Base-by-base conservation (phyloP, 1,140 invertebrate genomes). In the Cotesia typhae region DNA sequence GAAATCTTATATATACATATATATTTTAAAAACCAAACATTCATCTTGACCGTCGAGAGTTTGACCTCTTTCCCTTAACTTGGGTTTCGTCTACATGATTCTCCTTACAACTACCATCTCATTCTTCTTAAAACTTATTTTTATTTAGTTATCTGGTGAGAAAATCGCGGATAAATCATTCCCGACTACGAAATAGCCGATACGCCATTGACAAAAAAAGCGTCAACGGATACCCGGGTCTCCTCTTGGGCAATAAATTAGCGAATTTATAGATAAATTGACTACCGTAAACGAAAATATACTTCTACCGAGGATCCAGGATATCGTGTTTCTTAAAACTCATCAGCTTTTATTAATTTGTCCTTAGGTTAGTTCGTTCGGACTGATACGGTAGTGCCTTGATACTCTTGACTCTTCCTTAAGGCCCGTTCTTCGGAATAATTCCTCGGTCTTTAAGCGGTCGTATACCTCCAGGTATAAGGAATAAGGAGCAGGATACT, bases 1-100 rank as follows among this genome's bases (percentile, higher is more conserved):
- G 78, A 80, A 74, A 78, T 78, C 77, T 77, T 63, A 14, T 60
- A 36, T 60, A 6, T 35, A 28, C 28, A 36, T 28, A 28, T 35
- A 28, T 60, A 28, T 60, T 60, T 36, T 60, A 47, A 28, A 47
- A 47, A 47, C 41, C 41, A 47, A 47, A 47, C 41, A 47, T 47
- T 47, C 41, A 47, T 47, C 41, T 47, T 47, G 41, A 47, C 41
- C 41, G 41, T 47, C 41, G 41, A 47, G 41, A 47, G 41, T 35
- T 61, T 41, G 4, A 37, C 66, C 35, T 55, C 20, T 52, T 55
- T 68, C 51, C 4, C 12, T 67, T 20, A 28, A 36, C 17, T 67
- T 17, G 12, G 28, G 37, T 37, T 53, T 35, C 9, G 9, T 57
- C 52, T 68, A 14, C 14, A 53, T 12, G 10, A 55, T 20, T 57